Evolutionary conservation across 1,140 invertebrate genomes (phyloP).

Genomic region (Galleria mellonella): DNA sequence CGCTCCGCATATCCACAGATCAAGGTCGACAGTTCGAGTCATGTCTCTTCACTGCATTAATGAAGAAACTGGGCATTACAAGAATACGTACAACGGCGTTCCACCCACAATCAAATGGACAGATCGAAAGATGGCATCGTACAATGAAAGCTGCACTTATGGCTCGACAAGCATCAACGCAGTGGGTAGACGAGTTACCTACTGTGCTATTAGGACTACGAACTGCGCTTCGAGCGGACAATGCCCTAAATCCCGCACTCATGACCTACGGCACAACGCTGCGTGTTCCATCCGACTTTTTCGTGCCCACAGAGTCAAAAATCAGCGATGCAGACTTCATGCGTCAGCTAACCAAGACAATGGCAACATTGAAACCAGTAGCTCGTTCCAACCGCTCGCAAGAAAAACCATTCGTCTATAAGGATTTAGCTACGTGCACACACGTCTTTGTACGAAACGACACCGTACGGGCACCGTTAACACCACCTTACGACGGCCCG

Average conservation of each 20-base stretch:
- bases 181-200: constrained; percentile 38
- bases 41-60: constrained; percentile 27
- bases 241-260: constrained; percentile 25
- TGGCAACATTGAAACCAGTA: neutral
- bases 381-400: neutral
- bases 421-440: constrained; percentile 14
- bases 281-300: constrained; percentile 23
- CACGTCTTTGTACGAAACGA: constrained; percentile 25
- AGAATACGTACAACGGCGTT: constrained; percentile 43
- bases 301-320: neutral
- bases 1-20: constrained; percentile 32
- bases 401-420: constrained; percentile 13
- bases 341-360: neutral
- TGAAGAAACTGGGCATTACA: constrained; percentile 21
- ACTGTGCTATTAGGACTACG: constrained; percentile 37
- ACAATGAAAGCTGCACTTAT: constrained; percentile 49
- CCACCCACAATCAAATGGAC: constrained; percentile 18
- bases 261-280: constrained; percentile 16
- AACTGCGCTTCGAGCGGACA: constrained; percentile 12
- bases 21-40: constrained; percentile 16
- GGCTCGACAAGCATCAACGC: constrained; percentile 3
- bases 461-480: constrained; percentile 11
- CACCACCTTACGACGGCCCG: constrained; percentile 23
- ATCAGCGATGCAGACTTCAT: constrained; percentile 5
- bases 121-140: constrained; percentile 49